Base-by-base conservation (phyloP, 2,113 vertebrate species). In the Aptenodytes patagonicus region DNA sequence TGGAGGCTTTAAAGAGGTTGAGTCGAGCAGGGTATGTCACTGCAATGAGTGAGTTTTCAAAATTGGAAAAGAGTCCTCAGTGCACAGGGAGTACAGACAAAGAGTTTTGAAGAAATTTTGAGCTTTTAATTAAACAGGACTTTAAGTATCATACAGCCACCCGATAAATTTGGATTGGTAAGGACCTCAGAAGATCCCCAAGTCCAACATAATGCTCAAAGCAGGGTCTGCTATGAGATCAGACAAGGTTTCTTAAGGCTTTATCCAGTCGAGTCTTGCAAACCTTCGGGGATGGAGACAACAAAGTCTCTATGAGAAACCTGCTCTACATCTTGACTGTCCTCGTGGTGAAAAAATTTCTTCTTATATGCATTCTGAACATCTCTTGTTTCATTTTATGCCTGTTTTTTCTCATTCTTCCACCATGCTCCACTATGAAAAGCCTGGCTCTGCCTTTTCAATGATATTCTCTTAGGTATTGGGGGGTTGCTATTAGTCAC, bases 221-320 rank as follows among this genome's bases (percentile, higher is more conserved):
- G 14, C 9, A 66, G 14, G 8, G 17, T 84, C n/a, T 87, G 7
- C 44, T 52, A 1, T 40, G 24, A 61, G 51, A 34, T 70, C 28
- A 81, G 25, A 68, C 28, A 47, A 29, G 1, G 8, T 47, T 84
- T 10, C 13, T 85, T 65, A 78, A 78, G 19, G 16, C 25, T 78
- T 78, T 78, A n/a, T 51, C 24, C 32, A 52, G 44, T 3, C 0
- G 0, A 17, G 6, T 69, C 34, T 57, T 52, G 54, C 83, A 93
- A 89, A 64, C 10, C 11, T 71, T 22, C 38, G 34, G 58, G 34
- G 34, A 47, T 3, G 2, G 15, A 93, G 32, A 28, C 24, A 83
- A 22, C 1, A 66, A 92, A 91, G 49, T 12, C 17, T 52, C 29
- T 22, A 0, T 18, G 10, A 22, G 17, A 72, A 80, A 60, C 11